Evolutionary conservation across 2,888 invertebrate species (phyloP).

Genomic region (Rhamnusium bicolor): DNA sequence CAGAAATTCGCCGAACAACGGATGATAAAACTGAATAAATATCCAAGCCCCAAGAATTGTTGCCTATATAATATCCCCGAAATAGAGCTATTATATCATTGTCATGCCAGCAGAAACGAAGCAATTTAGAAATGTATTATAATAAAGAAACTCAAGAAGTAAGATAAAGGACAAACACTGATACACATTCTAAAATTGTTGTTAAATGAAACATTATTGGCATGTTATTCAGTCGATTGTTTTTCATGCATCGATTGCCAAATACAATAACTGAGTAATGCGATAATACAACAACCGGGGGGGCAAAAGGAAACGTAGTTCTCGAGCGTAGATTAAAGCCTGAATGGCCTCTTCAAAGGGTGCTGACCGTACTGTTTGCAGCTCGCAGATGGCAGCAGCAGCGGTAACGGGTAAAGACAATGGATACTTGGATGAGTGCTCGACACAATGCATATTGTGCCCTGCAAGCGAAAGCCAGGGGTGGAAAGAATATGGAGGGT

Average conservation of each 20-base stretch:
- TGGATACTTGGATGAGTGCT: constrained; percentile 51
- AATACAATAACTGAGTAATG: constrained; percentile 48
- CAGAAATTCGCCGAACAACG: too few species aligned
- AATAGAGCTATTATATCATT: background rate
- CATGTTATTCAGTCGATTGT: constrained; percentile 31
- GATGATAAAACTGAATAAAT: too few species aligned
- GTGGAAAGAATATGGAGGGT: constrained; percentile 35
- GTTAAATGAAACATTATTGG: constrained; percentile 14
- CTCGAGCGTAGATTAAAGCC: constrained; percentile 44
- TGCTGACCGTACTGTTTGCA: constrained; percentile 50
- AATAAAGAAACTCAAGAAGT: background rate
- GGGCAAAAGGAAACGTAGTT: constrained; percentile 42
- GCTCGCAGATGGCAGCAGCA: constrained; percentile 48
- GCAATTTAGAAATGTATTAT: background rate
- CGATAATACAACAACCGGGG: constrained; percentile 44
- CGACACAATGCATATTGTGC: constrained; percentile 51
- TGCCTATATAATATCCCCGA: background rate
- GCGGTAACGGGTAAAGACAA: constrained; percentile 48
- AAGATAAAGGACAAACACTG: background rate
- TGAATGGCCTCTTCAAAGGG: constrained; percentile 51
- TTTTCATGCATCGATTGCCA: constrained; percentile 42
- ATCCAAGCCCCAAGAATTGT: background rate
- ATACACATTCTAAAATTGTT: constrained; percentile 5
- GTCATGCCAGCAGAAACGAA: background rate
- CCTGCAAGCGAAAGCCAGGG: constrained; percentile 28